These are phyloP conservation scores for Grammomys surdaster DNA, from an alignment of 2,113 vertebrate species.

Conservation along the genomic window DNA sequence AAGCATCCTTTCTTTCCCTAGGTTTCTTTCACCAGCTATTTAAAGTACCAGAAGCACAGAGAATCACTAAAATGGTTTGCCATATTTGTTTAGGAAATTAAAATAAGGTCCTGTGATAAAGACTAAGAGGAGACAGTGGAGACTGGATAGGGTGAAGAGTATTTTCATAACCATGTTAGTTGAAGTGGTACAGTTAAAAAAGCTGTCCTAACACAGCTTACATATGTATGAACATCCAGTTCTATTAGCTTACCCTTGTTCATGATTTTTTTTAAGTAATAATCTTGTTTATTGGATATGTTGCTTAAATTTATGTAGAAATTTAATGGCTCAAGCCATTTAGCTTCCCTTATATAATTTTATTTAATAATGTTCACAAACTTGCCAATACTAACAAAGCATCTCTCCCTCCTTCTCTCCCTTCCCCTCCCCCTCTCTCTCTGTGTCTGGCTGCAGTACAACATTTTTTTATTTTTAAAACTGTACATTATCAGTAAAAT, in stretches of 20 bases:
- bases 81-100: not conserved
- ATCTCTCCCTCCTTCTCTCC: not conserved
- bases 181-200: not conserved
- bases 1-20: not conserved
- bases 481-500: not conserved
- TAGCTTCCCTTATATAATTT: conserved; percentile 50
- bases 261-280: not conserved
- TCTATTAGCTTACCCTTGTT: not conserved
- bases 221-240: not conserved
- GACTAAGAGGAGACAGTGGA: not conserved
- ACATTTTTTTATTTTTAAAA: not conserved
- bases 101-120: conserved; percentile 30
- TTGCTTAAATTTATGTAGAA: not conserved
- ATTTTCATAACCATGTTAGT: not conserved
- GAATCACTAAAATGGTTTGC: not conserved
- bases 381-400: not conserved
- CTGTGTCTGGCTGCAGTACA: not conserved
- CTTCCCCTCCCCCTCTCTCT: too few relatives aligned
- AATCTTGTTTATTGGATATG: not conserved
- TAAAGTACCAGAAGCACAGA: not conserved
- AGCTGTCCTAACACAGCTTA: not conserved
- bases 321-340: not conserved
- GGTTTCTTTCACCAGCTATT: not conserved
- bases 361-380: conserved; percentile 15
- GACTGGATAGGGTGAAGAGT: not conserved